A percentile compares a stretch with the other conserved stretches of the same genome.
These are phyloP conservation scores for Apteryx owenii DNA, from an alignment of 2,113 vertebrate species.

Conservation along the genomic window DNA sequence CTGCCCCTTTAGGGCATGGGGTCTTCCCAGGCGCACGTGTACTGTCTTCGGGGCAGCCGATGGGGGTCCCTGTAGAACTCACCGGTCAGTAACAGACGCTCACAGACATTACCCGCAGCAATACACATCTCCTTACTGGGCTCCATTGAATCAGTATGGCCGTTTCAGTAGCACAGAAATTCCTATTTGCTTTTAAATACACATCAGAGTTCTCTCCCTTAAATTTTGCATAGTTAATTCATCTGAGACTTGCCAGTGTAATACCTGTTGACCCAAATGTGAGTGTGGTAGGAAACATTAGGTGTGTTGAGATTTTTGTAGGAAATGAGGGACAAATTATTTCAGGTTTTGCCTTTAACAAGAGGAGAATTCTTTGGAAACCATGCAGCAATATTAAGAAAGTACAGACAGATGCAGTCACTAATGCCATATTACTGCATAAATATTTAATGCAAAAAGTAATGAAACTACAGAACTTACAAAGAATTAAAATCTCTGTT, in stretches of 20 bases:
- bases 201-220: neutral
- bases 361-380: neutral
- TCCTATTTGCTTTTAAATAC: neutral
- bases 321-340: neutral
- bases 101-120: fast-evolving
- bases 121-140: neutral
- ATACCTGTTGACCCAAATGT: neutral
- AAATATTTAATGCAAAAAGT: neutral
- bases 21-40: neutral
- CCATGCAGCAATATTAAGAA: neutral
- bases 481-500: slow-evolving; percentile 25
- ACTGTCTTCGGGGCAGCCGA: neutral
- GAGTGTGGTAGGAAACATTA: neutral
- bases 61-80: neutral
- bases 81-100: neutral
- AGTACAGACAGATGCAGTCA: neutral
- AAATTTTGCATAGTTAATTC: too few species aligned
- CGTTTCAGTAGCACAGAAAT: neutral
- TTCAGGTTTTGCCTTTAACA: neutral
- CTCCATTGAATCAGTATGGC: neutral
- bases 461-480: slow-evolving; percentile 14
- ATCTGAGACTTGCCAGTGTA: neutral
- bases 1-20: neutral
- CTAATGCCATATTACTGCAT: neutral
- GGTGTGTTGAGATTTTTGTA: neutral